Conservation (phyloP, 2,797 vertebrate species). For the Neomorphus geoffroyi region DNA sequence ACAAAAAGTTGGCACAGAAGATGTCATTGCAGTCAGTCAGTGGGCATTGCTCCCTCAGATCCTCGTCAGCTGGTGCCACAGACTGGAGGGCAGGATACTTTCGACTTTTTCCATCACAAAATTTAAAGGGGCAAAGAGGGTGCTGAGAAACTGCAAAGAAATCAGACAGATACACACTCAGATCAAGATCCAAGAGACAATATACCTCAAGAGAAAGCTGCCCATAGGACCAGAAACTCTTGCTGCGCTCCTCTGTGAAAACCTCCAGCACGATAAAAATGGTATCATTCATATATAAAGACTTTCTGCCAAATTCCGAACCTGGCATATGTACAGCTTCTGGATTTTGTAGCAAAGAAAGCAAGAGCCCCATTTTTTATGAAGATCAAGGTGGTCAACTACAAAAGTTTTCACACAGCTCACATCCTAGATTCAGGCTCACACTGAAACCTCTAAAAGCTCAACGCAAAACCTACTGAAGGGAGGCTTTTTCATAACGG, state of each 20-base stretch:
- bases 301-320: background rate
- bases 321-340: background rate
- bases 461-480: background rate
- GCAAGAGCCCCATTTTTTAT: background rate
- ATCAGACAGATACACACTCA: constrained; percentile 54
- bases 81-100: constrained; percentile 95
- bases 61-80: constrained; percentile 98
- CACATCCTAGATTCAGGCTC: background rate
- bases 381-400: background rate
- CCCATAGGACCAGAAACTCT: background rate
- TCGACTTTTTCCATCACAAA: constrained; percentile 99
- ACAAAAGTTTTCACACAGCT: background rate
- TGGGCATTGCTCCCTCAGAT: constrained; percentile 81
- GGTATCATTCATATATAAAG: fast-evolving
- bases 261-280: background rate
- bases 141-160: constrained; percentile 93
- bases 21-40: constrained; percentile 63
- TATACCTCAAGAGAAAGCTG: background rate
- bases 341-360: background rate
- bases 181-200: constrained; percentile 24
- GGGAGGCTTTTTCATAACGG: background rate
- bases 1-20: constrained; percentile 83
- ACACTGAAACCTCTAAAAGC: background rate
- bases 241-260: background rate
- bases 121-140: constrained; percentile 96